Conservation (phyloP, 1,140 invertebrate species). For the Aphis gossypii region DNA sequence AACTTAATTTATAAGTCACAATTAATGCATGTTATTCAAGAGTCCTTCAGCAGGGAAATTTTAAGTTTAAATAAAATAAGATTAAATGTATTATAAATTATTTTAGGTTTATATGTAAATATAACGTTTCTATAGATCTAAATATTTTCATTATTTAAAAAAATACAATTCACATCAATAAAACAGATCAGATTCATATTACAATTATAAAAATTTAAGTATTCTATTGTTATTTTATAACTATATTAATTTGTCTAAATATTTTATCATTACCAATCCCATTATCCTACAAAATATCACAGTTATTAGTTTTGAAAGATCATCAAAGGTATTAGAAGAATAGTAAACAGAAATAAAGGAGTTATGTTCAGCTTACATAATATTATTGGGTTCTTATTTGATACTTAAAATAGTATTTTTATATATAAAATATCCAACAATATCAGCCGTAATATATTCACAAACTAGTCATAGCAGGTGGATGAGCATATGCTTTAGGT, state of each 20-base stretch:
- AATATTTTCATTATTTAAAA: not conserved
- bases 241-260: not conserved
- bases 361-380: slow-evolving; percentile 17
- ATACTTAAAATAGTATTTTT: slow-evolving; percentile 28
- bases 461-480: slow-evolving; percentile 88
- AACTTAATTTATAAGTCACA: not conserved
- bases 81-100: not conserved
- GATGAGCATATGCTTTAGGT: slow-evolving; percentile 91
- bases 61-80: not conserved
- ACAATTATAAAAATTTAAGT: not conserved
- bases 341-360: not conserved
- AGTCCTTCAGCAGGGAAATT: not conserved
- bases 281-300: slow-evolving; percentile 40
- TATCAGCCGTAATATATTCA: slow-evolving; percentile 64
- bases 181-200: not conserved
- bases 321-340: slow-evolving; percentile 13
- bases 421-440: not conserved
- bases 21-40: not conserved
- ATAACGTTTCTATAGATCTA: not conserved
- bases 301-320: slow-evolving; percentile 46
- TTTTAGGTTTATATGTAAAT: not conserved
- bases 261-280: slow-evolving; percentile 31
- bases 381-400: not conserved
- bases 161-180: not conserved
- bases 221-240: not conserved